Evolutionary conservation across 2,797 vertebrate genomes (phyloP), one percentile per base, ranked within the genome.

Genomic region (Cynodonichthys magdalenae): DNA sequence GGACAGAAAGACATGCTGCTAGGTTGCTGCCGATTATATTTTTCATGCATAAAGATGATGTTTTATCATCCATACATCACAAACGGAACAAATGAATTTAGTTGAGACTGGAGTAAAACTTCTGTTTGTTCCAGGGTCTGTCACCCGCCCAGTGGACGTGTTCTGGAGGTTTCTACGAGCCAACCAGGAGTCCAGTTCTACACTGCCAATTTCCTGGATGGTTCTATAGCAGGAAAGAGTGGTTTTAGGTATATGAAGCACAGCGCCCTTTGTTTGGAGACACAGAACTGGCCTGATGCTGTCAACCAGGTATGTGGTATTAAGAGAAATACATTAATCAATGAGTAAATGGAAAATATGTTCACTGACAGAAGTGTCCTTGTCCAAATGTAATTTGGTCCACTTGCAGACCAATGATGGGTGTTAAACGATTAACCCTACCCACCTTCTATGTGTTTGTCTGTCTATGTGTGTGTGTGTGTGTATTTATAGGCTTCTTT

Each of bases 171-270:
- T 36, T 92, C 93, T 39, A 97, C 95, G 70, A 97, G 92, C 39
- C 95, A 98, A 73, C 95, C 96, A 2, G 97, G 97, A 1, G 60
- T 99, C 75, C 97, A 99, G 83, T 96, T 99, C 80, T 99, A 99
- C 81, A 99, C 96, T 0, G 95, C 94, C 39, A 98, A 99, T 88
- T 93, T 94, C 83, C 92, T 99, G 79, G 95, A 99, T 5, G 95
- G 95, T n/a, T 94, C 93, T 0, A 55, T 96, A 29, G 82, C 63
- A 50, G 97, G 97, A 54, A 98, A 99, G 90, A 89, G 74, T 0
- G 92, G 90, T 5, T 57, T 67, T 0, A n/a, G 48, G 0, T 98
- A 98, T 61, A 72, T 87, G 65, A 96, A 94, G 79, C 97, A 98
- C 90, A 94, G 95, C 0, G 94, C 95, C 17, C 94, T 99, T 87